Percentiles rank a stretch among this genome's conserved stretches.
These are phyloP conservation scores for Drosophila kurseongensis DNA, from an alignment of 1,140 invertebrate genomes.

Conservation along the genomic window DNA sequence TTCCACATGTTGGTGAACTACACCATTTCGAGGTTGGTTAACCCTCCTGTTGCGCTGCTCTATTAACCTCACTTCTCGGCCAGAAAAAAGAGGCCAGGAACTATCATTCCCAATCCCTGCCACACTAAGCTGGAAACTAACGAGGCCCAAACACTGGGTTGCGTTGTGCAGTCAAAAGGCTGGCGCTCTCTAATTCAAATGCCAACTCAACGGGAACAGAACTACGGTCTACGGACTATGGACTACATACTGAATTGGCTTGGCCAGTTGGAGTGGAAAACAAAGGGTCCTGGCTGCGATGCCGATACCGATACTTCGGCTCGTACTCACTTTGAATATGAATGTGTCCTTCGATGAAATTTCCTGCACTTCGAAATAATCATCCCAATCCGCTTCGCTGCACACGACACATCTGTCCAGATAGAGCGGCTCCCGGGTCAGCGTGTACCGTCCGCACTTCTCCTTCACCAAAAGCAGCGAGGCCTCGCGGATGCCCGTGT, in stretches of 20 bases:
- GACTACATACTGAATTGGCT: constrained; percentile 21
- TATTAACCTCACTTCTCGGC: constrained; percentile 54
- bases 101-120: constrained; percentile 25
- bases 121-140: constrained; percentile 58
- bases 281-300: constrained; percentile 32
- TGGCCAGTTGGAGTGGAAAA: constrained; percentile 50
- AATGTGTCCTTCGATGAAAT: constrained; percentile 96
- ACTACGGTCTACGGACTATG: constrained; percentile 11
- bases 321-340: constrained; percentile 93
- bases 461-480: constrained; percentile 95
- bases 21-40: constrained; percentile 44
- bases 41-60: constrained; percentile 57
- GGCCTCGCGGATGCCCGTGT: constrained; percentile 92
- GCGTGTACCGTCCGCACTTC: constrained; percentile 94
- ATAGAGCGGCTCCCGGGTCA: constrained; percentile 94
- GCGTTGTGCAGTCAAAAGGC: constrained; percentile 76
- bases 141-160: constrained; percentile 69
- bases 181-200: constrained; percentile 73
- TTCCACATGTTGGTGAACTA: background rate
- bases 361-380: constrained; percentile 98
- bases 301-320: constrained; percentile 8
- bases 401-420: constrained; percentile 95
- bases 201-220: constrained; percentile 71
- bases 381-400: constrained; percentile 93
- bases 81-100: constrained; percentile 5